phyloP scores from a whole-genome alignment of 1,140 invertebrate species.

The Drosophila auraria region DNA sequence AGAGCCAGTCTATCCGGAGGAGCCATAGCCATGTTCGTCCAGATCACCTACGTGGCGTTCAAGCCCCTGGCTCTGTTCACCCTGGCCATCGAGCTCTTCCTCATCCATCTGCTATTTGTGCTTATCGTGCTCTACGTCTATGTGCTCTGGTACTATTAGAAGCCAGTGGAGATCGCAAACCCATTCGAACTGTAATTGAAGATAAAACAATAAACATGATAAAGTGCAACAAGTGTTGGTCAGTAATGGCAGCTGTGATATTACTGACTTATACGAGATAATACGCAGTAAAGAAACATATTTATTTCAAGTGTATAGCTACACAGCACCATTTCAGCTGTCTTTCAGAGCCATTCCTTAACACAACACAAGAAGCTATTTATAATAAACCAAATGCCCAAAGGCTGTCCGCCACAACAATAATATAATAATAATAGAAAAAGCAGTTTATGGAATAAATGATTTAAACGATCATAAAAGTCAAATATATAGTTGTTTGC shows the following conservation, averaged over 20 bases:
- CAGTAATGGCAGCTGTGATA: too few relatives aligned
- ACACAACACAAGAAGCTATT: background rate
- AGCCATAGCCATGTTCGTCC: constrained; percentile 56
- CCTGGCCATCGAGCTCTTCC: constrained; percentile 76
- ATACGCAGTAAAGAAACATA: background rate
- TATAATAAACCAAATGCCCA: background rate
- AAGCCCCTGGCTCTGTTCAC: constrained; percentile 74
- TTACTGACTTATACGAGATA: background rate
- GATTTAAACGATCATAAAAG: background rate
- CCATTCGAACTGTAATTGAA: background rate
- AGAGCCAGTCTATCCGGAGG: background rate
- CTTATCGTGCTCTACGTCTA: constrained; percentile 74
- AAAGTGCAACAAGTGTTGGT: background rate
- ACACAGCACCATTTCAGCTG: background rate
- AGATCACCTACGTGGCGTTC: constrained; percentile 61
- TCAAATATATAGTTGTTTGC: background rate
- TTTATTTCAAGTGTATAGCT: background rate
- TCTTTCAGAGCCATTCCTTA: background rate
- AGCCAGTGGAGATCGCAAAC: background rate
- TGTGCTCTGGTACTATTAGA: constrained; percentile 72
- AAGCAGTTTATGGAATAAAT: background rate
- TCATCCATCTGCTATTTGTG: constrained; percentile 78
- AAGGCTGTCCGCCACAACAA: background rate
- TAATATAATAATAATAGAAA: background rate
- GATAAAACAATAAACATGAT: background rate